Evolutionary conservation across 2,797 vertebrate species (phyloP).

Genomic region (Lepus townsendii): DNA sequence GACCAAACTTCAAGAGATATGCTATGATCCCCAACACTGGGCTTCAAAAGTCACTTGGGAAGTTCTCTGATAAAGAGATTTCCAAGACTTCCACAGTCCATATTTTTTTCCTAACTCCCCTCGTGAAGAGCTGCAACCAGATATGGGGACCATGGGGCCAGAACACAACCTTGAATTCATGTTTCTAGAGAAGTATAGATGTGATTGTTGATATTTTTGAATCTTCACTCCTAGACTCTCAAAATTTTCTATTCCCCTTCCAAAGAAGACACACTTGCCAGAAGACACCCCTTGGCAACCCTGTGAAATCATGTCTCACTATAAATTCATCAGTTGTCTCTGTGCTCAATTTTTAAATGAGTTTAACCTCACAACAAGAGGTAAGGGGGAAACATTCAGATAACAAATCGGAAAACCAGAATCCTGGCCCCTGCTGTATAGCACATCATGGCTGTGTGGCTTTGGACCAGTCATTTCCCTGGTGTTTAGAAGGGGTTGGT

Average conservation of each 20-base stretch:
- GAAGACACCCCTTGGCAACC: background rate
- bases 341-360: conserved; percentile 27
- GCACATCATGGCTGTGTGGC: background rate
- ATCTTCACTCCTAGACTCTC: background rate
- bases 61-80: background rate
- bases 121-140: background rate
- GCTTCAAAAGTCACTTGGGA: background rate
- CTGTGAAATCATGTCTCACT: background rate
- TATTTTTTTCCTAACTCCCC: background rate
- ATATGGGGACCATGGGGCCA: background rate
- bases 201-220: background rate
- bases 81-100: background rate
- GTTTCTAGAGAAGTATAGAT: background rate
- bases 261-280: background rate
- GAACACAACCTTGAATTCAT: background rate
- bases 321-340: conserved; percentile 12
- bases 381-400: background rate
- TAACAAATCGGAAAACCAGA: background rate
- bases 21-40: background rate
- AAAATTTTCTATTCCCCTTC: conserved; percentile 3
- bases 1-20: background rate
- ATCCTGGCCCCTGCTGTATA: background rate
- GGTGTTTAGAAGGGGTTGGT: background rate
- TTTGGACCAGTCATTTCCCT: background rate
- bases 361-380: background rate